Evolutionary conservation across 2,888 invertebrate genomes (phyloP), one percentile per base, ranked within the genome.

Genomic region (Griposia aprilina): DNA sequence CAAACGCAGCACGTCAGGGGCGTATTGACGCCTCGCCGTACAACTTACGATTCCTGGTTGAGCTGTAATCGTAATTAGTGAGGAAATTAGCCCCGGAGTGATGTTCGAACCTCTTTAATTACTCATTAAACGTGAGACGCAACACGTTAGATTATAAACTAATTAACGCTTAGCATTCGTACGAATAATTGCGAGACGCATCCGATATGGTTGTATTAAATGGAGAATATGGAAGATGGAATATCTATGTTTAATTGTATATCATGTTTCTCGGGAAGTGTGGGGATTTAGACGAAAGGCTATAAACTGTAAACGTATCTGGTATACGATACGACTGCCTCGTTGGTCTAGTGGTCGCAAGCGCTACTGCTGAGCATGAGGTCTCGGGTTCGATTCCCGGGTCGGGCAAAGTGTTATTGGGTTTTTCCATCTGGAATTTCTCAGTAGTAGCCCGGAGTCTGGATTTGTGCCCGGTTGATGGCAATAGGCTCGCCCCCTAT

Each of bases 31-130:
- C 94, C 93, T 94, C 91, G 87, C 86, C 83, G 82, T 88, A 90
- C 89, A 90, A 89, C 89, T 90, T 91, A 90, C 90, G 90, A 91
- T 92, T 93, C 90, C 91, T 92, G 92, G 89, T 89, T 87, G 90
- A 92, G 92, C 90, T 91, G 92, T 92, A 93, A 94, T 93, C 90
- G 92, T 94, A 94, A 95, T 95, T 95, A 94, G 92, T 87, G 88
- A 84, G 87, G 89, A 90, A 93, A 94, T 94, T 93, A 94, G 93
- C 93, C 93, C 93, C 91, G 91, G 84, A 93, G 93, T 92, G 91
- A 90, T 92, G 90, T 83, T 90, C 88, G 80, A 88, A 83, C 89
- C 86, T 89, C 88, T 89, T 90, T 90, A 92, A 92, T 92, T 91
- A 89, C 88, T 86, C 86, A 90, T 92, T 92, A 91, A 92, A 93